Percentiles rank a stretch among this genome's conserved stretches.
These are phyloP conservation scores for Bombycilla garrulus DNA, from an alignment of 2,113 vertebrate genomes.

Conservation along the genomic window DNA sequence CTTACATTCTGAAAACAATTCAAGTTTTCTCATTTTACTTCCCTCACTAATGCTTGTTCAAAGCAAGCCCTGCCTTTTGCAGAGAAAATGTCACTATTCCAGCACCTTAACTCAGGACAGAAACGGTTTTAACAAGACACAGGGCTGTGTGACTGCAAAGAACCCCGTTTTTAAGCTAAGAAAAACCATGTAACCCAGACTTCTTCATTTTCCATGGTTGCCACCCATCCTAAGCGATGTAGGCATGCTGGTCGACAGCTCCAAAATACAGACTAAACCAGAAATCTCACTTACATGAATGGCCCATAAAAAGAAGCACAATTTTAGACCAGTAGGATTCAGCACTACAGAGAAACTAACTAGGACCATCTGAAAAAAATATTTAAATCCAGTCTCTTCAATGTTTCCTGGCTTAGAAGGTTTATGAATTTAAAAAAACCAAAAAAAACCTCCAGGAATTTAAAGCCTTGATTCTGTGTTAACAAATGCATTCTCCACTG, in stretches of 20 bases:
- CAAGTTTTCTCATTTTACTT: background rate
- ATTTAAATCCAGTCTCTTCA: background rate
- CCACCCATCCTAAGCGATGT: rapidly evolving
- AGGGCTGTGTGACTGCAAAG: rapidly evolving
- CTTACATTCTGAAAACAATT: background rate
- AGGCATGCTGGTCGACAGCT: background rate
- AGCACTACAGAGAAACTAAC: background rate
- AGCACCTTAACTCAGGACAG: background rate
- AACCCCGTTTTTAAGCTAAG: background rate
- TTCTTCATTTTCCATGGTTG: background rate
- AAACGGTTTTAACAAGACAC: background rate
- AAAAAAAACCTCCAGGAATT: background rate
- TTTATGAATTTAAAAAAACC: background rate
- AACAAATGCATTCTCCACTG: background rate
- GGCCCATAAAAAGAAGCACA: background rate
- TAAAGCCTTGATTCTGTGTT: background rate
- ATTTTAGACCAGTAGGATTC: background rate
- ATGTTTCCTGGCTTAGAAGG: background rate
- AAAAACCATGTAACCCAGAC: background rate
- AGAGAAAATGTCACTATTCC: background rate
- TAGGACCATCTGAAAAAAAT: background rate
- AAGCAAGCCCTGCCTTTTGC: background rate
- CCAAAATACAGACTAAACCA: background rate
- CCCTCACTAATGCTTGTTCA: background rate
- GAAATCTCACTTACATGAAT: background rate